phyloP scores from a whole-genome alignment of 2,888 invertebrate genomes.

The Agrotis clavis region DNA sequence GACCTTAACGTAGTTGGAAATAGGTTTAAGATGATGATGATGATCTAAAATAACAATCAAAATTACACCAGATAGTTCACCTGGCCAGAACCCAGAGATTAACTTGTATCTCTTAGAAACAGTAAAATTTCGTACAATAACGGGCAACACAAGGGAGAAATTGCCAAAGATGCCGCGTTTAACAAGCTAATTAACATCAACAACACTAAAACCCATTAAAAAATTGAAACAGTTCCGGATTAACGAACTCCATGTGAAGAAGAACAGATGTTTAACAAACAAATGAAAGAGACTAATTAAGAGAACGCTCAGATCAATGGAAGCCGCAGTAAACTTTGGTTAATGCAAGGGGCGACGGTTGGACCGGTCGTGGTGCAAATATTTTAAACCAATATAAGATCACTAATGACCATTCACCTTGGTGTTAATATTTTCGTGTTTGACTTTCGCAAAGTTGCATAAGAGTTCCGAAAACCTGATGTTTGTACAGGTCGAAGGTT shows the following conservation, averaged over 20 bases:
- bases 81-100: too few relatives aligned
- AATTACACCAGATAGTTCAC: too few relatives aligned
- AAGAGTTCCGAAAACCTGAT: conserved; percentile 34
- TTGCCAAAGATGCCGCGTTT: not conserved
- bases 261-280: conserved; percentile 73
- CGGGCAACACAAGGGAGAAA: not conserved
- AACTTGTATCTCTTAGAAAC: too few relatives aligned
- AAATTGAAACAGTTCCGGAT: conserved; percentile 20
- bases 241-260: conserved; percentile 62
- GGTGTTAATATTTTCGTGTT: conserved; percentile 37
- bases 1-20: too few relatives aligned
- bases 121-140: too few relatives aligned
- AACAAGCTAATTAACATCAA: not conserved
- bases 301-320: conserved; percentile 67
- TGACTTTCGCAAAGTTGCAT: conserved; percentile 42
- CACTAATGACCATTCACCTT: conserved; percentile 39
- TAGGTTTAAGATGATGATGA: too few relatives aligned
- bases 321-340: conserved; percentile 61
- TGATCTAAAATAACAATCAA: too few relatives aligned
- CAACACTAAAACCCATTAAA: conserved; percentile 6
- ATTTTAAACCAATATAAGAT: conserved; percentile 16
- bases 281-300: conserved; percentile 75
- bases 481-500: conserved; percentile 24
- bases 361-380: not conserved
- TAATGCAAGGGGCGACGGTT: conserved; percentile 52